A percentile compares a stretch with the other conserved stretches of the same genome.
These are phyloP conservation scores for Spodoptera littoralis DNA, from an alignment of 2,888 invertebrate species.

Conservation along the genomic window DNA sequence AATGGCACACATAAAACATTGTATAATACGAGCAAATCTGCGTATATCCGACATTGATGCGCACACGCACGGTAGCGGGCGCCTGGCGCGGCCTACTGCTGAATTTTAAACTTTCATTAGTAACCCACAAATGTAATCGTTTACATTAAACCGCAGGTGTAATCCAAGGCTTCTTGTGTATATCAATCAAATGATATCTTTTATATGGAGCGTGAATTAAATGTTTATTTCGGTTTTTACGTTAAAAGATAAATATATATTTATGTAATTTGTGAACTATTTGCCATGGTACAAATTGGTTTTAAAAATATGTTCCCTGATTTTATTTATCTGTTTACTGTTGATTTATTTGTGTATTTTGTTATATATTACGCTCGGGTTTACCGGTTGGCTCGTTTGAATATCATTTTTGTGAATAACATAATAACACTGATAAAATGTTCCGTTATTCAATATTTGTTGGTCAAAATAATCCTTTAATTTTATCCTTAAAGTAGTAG, in stretches of 20 bases:
- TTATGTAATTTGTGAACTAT: background rate
- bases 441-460: too few relatives aligned
- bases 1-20: constrained; percentile 42
- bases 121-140: constrained; percentile 72
- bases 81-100: constrained; percentile 52
- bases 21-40: constrained; percentile 53
- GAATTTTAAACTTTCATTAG: constrained; percentile 77
- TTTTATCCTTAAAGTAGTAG: too few relatives aligned
- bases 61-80: constrained; percentile 43
- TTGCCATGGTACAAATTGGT: too few relatives aligned
- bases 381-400: too few relatives aligned
- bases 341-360: too few relatives aligned
- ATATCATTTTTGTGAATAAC: too few relatives aligned
- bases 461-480: too few relatives aligned
- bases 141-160: constrained; percentile 75
- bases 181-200: constrained; percentile 74
- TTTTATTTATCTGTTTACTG: too few relatives aligned
- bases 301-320: too few relatives aligned
- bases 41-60: constrained; percentile 40
- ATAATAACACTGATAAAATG: too few relatives aligned
- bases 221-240: constrained; percentile 36
- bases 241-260: background rate
- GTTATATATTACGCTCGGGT: too few relatives aligned
- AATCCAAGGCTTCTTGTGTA: constrained; percentile 76
- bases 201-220: constrained; percentile 63